These are phyloP conservation scores for Orbicella faveolata DNA, from an alignment of 64 coral and sea anemone species.

Conservation along the genomic window DNA sequence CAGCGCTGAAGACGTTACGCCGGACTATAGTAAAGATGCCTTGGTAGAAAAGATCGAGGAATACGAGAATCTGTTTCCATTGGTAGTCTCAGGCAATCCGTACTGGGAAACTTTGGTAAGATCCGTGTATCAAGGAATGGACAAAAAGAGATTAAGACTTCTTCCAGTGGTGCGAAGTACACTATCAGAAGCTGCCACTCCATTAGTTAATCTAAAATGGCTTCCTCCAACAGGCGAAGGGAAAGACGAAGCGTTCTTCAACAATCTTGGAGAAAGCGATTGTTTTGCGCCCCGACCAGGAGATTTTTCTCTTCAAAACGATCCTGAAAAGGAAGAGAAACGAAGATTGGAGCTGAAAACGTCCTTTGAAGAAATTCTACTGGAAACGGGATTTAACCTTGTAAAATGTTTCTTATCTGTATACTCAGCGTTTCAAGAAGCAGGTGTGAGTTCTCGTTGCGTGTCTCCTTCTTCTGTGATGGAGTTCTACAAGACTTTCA, in stretches of 20 bases:
- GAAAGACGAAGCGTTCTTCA: constrained; percentile 36
- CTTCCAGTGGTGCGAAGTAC: constrained; percentile 27
- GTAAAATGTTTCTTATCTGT: neutral
- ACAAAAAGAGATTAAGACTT: neutral
- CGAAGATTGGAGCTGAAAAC: neutral
- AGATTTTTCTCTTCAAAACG: too few species aligned
- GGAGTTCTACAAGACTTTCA: constrained; percentile 33
- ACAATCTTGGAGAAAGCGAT: neutral
- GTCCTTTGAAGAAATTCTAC: neutral
- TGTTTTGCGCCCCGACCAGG: neutral
- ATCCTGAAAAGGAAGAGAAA: neutral
- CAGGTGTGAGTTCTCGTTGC: neutral
- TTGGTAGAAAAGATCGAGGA: neutral
- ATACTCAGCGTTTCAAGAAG: neutral
- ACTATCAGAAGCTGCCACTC: too few species aligned
- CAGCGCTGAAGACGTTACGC: neutral
- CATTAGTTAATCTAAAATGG: neutral
- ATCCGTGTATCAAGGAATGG: constrained; percentile 47
- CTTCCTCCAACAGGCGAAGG: constrained; percentile 37
- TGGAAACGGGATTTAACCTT: constrained; percentile 42
- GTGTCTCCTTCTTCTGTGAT: constrained; percentile 16
- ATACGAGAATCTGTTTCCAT: constrained; percentile 47
- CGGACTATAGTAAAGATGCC: neutral
- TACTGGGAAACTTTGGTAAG: constrained; percentile 49
- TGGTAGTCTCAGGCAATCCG: neutral